Base-by-base conservation (phyloP, 2,888 invertebrate species). In the Macrosiphum euphorbiae region DNA sequence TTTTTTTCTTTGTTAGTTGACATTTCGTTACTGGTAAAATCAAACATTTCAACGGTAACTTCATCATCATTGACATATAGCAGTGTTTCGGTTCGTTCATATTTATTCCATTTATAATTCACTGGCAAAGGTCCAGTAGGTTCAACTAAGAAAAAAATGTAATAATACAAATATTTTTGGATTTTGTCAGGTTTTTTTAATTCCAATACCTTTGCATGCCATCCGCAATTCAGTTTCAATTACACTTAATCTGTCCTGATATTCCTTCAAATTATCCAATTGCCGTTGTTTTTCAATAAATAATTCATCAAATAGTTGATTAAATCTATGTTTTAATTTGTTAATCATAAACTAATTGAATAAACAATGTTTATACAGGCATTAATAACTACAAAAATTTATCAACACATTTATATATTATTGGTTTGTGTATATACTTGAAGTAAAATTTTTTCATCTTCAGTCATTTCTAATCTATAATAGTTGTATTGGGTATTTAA, bases 281-380 rank as follows among this genome's bases (percentile, higher is more conserved):
- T 97, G 98, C 20, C 97, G 96, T 95, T 97, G 96, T 96, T 98
- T 98, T 94, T 96, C 95, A 24, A 95, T 95, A 96, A 97, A 97
- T 84, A 97, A 96, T 13, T 97, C 97, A 88, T 97, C 97, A 95
- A 98, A 98, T 95, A 97, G 96, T 95, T 97, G 96, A 95, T 98
- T 98, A 96, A 98, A 98, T 95, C 96, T 44, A 35, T 55, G 67
- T 35, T 94, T 94, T 44, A 94, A 86, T 86, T 67, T 94, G 61
- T 94, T 94, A 1, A 94, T 20, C 41, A 94, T 58, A 2, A 86
- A 41, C 94, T 94, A 92, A 28, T 47, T 44, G 41, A 88, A 87
- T 35, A 55, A 55, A 55, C 0, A 20, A 55, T 55, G 20, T 20
- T 55, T 20, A 3, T 24, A 16, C 1, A 52, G 11, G 3, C 55